Evolutionary conservation across 1,140 invertebrate genomes (phyloP).

Genomic region (Calliopsis andreniformis): DNA sequence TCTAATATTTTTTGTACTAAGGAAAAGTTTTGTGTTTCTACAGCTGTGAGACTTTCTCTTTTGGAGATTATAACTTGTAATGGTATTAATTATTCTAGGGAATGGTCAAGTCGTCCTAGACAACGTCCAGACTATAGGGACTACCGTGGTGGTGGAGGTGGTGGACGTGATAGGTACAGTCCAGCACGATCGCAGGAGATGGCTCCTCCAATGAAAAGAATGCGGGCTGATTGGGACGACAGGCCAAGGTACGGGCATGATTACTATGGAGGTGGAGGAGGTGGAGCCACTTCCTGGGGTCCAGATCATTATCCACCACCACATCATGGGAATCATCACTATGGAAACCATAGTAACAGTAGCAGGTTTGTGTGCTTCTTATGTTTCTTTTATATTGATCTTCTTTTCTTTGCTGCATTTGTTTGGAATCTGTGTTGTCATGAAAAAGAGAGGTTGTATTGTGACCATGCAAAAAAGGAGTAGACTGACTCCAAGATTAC

Average conservation of each 20-base stretch:
- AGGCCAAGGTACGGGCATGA: conserved; percentile 80
- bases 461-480: conserved; percentile 63
- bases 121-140: conserved; percentile 87
- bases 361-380: conserved; percentile 74
- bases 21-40: neutral
- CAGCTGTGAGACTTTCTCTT: neutral
- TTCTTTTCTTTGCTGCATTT: conserved; percentile 22
- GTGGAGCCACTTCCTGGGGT: conserved; percentile 72
- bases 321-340: conserved; percentile 82
- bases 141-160: conserved; percentile 84
- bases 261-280: conserved; percentile 77
- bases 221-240: conserved; percentile 88
- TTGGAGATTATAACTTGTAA: neutral
- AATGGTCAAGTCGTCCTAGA: conserved; percentile 83
- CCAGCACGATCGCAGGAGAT: conserved; percentile 88
- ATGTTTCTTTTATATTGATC: conserved; percentile 15
- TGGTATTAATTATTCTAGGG: conserved; percentile 78
- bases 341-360: conserved; percentile 81
- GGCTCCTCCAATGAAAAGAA: conserved; percentile 89
- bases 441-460: conserved; percentile 46
- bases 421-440: conserved; percentile 18
- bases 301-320: conserved; percentile 78
- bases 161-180: conserved; percentile 85
- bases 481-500: conserved; percentile 74
- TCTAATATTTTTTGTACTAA: neutral